A percentile compares a stretch with the other conserved stretches of the same genome.
phyloP scores from a whole-genome alignment of 2,888 invertebrate species.

The Labia minor region DNA sequence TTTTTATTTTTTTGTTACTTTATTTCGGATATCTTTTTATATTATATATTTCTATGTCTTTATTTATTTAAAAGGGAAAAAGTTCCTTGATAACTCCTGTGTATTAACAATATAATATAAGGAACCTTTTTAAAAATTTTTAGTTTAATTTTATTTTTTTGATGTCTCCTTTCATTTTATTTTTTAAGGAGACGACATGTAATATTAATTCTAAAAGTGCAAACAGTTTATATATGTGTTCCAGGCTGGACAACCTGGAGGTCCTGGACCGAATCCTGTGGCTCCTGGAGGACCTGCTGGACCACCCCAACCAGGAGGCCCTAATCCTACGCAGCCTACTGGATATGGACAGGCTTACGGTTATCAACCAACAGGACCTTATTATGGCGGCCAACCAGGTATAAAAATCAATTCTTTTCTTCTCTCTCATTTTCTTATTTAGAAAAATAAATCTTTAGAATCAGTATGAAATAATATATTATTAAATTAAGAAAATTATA shows the following conservation, averaged over 20 bases:
- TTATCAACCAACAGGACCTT: constrained; percentile 34
- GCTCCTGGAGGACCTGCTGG: constrained; percentile 38
- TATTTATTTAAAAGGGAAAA: no score
- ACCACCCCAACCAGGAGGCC: constrained; percentile 31
- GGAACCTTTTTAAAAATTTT: constrained; percentile 17
- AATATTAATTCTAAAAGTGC: constrained; percentile 22
- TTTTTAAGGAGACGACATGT: neutral
- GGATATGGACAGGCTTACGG: constrained; percentile 31
- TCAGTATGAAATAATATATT: no score
- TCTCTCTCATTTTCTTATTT: neutral
- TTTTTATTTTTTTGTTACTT: no score
- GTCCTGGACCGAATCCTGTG: constrained; percentile 26
- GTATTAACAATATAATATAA: constrained; percentile 18
- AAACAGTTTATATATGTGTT: constrained; percentile 21
- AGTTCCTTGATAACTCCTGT: neutral
- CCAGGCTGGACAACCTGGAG: constrained; percentile 23
- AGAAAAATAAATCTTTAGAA: no score
- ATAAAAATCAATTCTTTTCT: neutral
- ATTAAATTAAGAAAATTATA: no score
- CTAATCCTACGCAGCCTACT: constrained; percentile 28
- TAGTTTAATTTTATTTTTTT: constrained; percentile 17
- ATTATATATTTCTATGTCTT: constrained; percentile 1
- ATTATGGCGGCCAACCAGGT: constrained; percentile 35
- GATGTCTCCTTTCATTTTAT: constrained; percentile 5
- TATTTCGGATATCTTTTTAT: neutral